Base-by-base conservation (phyloP, 2,888 invertebrate genomes). In the Brenthis daphne region DNA sequence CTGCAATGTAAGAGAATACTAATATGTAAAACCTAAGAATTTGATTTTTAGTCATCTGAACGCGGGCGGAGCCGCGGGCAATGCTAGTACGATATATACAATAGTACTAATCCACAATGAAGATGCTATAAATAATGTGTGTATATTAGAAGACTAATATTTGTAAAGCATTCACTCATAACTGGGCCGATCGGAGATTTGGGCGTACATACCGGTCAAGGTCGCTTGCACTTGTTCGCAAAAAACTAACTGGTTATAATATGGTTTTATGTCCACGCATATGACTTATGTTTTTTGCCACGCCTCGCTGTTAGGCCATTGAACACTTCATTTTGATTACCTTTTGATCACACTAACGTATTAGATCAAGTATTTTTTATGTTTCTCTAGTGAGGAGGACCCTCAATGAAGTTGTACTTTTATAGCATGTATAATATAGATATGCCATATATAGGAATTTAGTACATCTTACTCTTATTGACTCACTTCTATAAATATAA, bases 201-300 rank as follows among this genome's bases (percentile, higher is more conserved):
- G 82, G 88, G 83, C 82, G 78, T 71, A 71, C 73, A 78, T 78
- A 76, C 83, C 83, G 90, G 92, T 90, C 92, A 92, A 92, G 92
- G 92, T 78, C 91, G 82, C 85, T 80, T 87, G 87, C 88, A 89
- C 86, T 84, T 84, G 84, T 77, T 79, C 82, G 88, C 88, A 90
- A 92, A 90, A 90, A 90, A 88, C 77, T 80, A 84, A 87, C 90
- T 84, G 87, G 89, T 90, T 89, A 82, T 29, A 29, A 29, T 82
- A 81, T 76, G 80, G 84, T 82, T 84, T 80, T 82, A 81, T 77
- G 80, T 84, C 83, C 84, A 74, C 87, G 83, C 84, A 84, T 85
- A 80, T 78, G 81, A 83, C 83, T 80, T 83, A 83, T 82, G 82
- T 77, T 75, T 83, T 82, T 82, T 77, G 68, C 63, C 58, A 55